Evolutionary conservation across 2,888 invertebrate genomes (phyloP).

Genomic region (Omphaloscelis lunosa): DNA sequence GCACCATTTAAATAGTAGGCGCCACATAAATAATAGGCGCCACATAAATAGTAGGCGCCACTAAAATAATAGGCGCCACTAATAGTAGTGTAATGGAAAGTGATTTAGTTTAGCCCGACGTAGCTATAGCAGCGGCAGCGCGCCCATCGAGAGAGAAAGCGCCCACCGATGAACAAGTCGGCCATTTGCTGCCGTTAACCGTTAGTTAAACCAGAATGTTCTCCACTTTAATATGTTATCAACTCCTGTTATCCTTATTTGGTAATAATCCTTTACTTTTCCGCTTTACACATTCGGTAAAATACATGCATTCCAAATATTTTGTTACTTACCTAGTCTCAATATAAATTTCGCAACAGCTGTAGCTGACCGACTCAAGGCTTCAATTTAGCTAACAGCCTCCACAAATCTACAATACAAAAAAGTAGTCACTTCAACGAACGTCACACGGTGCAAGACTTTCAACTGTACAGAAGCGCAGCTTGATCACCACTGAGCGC

Average conservation of each 20-base stretch:
- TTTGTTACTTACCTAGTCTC: conserved; percentile 78
- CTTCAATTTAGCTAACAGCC: conserved; percentile 65
- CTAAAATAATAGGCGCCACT: too few species aligned
- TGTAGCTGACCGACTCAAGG: conserved; percentile 71
- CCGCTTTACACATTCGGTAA: conserved; percentile 43
- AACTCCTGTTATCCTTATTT: conserved; percentile 51
- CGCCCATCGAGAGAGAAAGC: conserved; percentile 83
- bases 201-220: conserved; percentile 69
- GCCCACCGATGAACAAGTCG: conserved; percentile 78
- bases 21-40: too few species aligned
- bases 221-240: conserved; percentile 35
- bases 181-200: conserved; percentile 83
- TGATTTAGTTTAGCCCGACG: conserved; percentile 66
- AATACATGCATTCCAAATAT: conserved; percentile 60
- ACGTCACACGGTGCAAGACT: conserved; percentile 72
- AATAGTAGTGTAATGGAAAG: conserved; percentile 72
- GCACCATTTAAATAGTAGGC: neutral
- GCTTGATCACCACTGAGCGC: conserved; percentile 87
- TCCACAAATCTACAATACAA: conserved; percentile 82
- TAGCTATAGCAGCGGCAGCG: conserved; percentile 43
- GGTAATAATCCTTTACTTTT: conserved; percentile 52
- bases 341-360: conserved; percentile 70
- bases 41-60: conserved; percentile 35
- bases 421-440: conserved; percentile 78
- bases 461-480: conserved; percentile 78